Conservation (phyloP, 2,113 vertebrate species). For the Donacobius atricapilla region DNA sequence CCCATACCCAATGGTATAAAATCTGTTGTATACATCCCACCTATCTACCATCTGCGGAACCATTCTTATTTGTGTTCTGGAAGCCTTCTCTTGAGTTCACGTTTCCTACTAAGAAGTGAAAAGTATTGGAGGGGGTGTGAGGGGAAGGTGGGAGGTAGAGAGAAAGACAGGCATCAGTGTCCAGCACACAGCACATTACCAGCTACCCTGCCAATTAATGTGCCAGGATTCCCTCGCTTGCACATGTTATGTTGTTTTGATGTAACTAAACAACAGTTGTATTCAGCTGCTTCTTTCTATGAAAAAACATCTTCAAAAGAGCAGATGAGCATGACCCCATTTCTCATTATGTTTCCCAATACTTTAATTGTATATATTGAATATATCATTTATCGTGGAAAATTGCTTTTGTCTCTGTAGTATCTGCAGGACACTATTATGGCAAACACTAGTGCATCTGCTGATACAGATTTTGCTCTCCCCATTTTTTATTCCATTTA, state of each 20-base stretch:
- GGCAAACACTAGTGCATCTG: slow-evolving; percentile 7
- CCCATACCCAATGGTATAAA: slow-evolving; percentile 7
- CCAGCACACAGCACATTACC: slow-evolving; percentile 39
- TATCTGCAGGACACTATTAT: slow-evolving; percentile 49
- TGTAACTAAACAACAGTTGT: slow-evolving; percentile 41
- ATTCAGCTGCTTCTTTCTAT: slow-evolving; percentile 62
- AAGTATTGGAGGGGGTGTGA: background rate
- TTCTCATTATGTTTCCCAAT: slow-evolving; percentile 58
- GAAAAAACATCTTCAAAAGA: slow-evolving; percentile 63
- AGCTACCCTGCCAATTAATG: slow-evolving; percentile 34
- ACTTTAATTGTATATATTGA: slow-evolving; percentile 50
- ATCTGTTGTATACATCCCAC: background rate
- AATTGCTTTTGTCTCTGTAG: slow-evolving; percentile 55
- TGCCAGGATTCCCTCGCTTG: slow-evolving; percentile 38
- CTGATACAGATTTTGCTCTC: background rate
- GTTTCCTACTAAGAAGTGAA: background rate
- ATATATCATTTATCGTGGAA: slow-evolving; percentile 29
- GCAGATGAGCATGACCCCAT: slow-evolving; percentile 35
- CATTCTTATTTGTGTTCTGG: background rate
- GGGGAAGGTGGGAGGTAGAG: background rate
- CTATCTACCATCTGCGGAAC: background rate
- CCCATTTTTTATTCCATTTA: background rate
- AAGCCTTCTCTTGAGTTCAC: background rate
- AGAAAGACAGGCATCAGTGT: background rate
- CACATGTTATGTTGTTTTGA: slow-evolving; percentile 60